These are phyloP conservation scores for Thalassophryne amazonica DNA, from an alignment of 2,797 vertebrate genomes.

Conservation along the genomic window DNA sequence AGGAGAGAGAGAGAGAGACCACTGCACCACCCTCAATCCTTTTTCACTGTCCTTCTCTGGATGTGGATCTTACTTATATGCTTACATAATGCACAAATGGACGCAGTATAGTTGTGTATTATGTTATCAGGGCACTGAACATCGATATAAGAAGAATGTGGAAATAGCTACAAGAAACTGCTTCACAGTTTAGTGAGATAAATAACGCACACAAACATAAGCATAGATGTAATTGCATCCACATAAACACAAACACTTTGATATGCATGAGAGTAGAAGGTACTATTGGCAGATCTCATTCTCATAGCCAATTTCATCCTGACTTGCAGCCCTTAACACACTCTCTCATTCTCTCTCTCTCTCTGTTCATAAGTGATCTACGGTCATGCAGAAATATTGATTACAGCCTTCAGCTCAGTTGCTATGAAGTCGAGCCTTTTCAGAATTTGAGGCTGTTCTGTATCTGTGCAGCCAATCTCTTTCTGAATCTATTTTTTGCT, in stretches of 20 bases:
- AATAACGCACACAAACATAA: constrained; percentile 27
- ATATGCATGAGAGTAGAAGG: constrained; percentile 71
- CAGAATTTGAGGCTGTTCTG: constrained; percentile 53
- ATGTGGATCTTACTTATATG: constrained; percentile 17
- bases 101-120: constrained; percentile 9
- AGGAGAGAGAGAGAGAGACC: too few relatives aligned
- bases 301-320: constrained; percentile 77
- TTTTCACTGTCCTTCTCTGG: constrained; percentile 28
- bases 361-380: constrained; percentile 67
- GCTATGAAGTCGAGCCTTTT: constrained; percentile 58
- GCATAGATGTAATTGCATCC: background rate
- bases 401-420: constrained; percentile 60
- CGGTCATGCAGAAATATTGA: constrained; percentile 73
- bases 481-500: constrained; percentile 27
- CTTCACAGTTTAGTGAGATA: constrained; percentile 54
- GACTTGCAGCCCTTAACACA: constrained; percentile 64
- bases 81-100: background rate
- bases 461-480: constrained; percentile 30
- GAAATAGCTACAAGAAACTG: constrained; percentile 39
- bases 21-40: too few relatives aligned
- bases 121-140: constrained; percentile 48
- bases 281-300: constrained; percentile 72
- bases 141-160: constrained; percentile 58
- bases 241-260: constrained; percentile 37
- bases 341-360: constrained; percentile 7